Evolutionary conservation across 1,140 invertebrate species (phyloP).

Genomic region (Dinothrombium tinctorium): DNA sequence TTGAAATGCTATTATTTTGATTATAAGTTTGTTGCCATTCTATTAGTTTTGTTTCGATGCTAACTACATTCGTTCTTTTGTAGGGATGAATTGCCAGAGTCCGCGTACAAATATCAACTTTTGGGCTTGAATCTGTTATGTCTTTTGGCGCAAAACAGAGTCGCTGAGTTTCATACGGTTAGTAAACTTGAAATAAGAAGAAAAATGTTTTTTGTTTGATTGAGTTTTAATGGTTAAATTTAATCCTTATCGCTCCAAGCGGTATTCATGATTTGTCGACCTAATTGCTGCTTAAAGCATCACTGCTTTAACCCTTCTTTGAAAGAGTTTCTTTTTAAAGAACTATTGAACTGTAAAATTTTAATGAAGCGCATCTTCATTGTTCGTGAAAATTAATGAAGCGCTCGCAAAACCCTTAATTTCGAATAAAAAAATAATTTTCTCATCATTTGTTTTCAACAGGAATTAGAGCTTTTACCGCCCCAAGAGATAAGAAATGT

Average conservation of each 20-base stretch:
- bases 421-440: too few species aligned
- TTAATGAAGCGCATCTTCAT: too few species aligned
- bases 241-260: neutral
- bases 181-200: conserved; percentile 12
- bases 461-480: conserved; percentile 78
- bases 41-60: conserved; percentile 1
- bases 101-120: conserved; percentile 79
- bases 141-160: conserved; percentile 80
- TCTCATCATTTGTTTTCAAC: conserved; percentile 5
- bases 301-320: too few species aligned
- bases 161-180: conserved; percentile 91
- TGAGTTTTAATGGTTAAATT: neutral
- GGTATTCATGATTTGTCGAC: neutral
- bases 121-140: conserved; percentile 84
- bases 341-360: too few species aligned
- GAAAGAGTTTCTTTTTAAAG: too few species aligned
- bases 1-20: conserved; percentile 93
- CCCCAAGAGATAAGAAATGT: conserved; percentile 68
- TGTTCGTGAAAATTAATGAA: too few species aligned
- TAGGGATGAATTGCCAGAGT: conserved; percentile 58
- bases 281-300: too few species aligned
- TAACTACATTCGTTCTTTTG: conserved; percentile 15
- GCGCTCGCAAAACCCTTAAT: too few species aligned
- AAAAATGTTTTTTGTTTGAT: neutral
- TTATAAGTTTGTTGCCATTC: conserved; percentile 22